Percentiles rank a stretch among this genome's conserved stretches.
These are phyloP conservation scores for Indri indri DNA, from an alignment of 2,113 vertebrate species.

Conservation along the genomic window DNA sequence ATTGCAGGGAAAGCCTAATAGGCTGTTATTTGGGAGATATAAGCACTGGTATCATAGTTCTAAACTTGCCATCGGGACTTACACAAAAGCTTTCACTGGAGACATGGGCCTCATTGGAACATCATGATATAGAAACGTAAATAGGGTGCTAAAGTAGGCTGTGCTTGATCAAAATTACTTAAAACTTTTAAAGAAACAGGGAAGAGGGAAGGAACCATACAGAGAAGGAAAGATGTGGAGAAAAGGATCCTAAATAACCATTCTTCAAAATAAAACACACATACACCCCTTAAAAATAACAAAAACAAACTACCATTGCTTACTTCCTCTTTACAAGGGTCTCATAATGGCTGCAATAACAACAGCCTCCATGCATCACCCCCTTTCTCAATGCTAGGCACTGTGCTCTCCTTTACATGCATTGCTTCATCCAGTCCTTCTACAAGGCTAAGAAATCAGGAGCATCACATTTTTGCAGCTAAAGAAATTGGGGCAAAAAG, in stretches of 20 bases:
- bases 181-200: conserved; percentile 48
- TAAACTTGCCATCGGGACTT: background rate
- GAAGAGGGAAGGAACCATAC: background rate
- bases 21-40: background rate
- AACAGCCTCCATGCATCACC: background rate
- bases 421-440: background rate
- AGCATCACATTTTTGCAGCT: background rate
- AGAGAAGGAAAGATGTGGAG: background rate
- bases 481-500: background rate
- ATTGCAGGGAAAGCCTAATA: background rate
- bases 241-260: background rate
- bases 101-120: background rate
- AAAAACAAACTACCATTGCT: background rate
- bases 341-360: background rate
- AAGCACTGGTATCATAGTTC: background rate
- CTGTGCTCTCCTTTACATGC: background rate
- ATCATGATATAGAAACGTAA: background rate
- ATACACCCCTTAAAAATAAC: background rate
- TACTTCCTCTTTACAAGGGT: background rate
- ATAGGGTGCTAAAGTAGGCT: background rate
- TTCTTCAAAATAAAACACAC: background rate
- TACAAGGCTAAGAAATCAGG: background rate
- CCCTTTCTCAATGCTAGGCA: background rate
- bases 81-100: background rate
- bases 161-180: conserved; percentile 37